Percentiles rank a stretch among this genome's conserved stretches.
These are phyloP conservation scores for Hystrix brachyura DNA, from an alignment of 2,113 vertebrate genomes.

Conservation along the genomic window DNA sequence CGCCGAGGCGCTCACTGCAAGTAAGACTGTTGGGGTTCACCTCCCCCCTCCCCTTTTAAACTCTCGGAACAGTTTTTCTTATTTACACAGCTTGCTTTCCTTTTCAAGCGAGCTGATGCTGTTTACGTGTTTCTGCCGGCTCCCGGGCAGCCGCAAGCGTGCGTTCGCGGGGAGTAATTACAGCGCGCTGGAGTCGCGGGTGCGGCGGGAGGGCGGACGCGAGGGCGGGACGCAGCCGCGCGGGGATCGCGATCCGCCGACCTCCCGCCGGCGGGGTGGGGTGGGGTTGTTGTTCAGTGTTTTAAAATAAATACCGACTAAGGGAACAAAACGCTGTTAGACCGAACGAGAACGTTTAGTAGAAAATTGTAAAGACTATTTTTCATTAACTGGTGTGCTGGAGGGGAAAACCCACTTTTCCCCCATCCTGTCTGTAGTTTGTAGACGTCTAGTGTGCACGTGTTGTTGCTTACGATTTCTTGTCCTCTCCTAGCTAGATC, in stretches of 20 bases:
- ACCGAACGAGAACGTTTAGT: slow-evolving; percentile 37
- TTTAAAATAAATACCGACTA: neutral
- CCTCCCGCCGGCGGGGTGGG: neutral
- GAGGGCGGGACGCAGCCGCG: too few species aligned
- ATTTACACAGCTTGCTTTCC: slow-evolving; percentile 86
- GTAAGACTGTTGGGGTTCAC: slow-evolving; percentile 85
- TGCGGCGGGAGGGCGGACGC: neutral
- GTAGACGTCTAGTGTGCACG: neutral
- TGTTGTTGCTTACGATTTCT: neutral
- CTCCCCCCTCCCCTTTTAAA: neutral
- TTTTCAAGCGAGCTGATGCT: slow-evolving; percentile 73
- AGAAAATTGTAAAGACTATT: neutral
- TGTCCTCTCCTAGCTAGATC: neutral
- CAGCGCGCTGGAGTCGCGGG: slow-evolving; percentile 65
- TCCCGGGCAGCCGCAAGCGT: slow-evolving; percentile 81
- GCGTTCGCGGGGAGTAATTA: slow-evolving; percentile 84
- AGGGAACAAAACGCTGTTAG: neutral
- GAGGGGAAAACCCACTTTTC: neutral
- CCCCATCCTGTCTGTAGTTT: neutral
- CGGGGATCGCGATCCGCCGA: neutral
- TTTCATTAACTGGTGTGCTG: slow-evolving; percentile 28
- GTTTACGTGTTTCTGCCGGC: slow-evolving; percentile 78
- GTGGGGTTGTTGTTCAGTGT: neutral
- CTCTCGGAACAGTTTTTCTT: slow-evolving; percentile 80
- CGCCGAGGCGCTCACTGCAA: slow-evolving; percentile 86